Evolutionary conservation across 1,140 invertebrate species (phyloP).

Genomic region (Macrotrachela quadricornifera): DNA sequence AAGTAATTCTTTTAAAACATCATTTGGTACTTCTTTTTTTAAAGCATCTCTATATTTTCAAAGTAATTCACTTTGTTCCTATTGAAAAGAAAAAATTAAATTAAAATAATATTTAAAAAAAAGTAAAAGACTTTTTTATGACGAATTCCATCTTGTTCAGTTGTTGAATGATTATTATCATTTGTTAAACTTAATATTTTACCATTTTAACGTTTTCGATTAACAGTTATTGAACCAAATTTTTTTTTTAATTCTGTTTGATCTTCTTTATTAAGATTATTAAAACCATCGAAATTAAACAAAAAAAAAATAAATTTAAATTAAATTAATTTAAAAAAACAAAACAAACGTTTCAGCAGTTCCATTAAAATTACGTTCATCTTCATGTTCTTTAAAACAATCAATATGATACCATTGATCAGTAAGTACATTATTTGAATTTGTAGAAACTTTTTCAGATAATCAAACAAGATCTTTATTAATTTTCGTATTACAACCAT

Average conservation of each 20-base stretch:
- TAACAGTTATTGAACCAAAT: not conserved
- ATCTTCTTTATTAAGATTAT: conserved; percentile 47
- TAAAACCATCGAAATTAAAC: not conserved
- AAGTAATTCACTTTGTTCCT: conserved; percentile 55
- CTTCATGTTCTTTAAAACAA: conserved; percentile 60
- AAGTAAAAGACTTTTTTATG: not conserved
- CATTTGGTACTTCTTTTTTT: conserved; percentile 22
- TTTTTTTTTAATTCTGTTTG: conserved; percentile 18
- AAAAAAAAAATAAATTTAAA: no score
- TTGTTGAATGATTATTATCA: no score
- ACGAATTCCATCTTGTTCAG: conserved; percentile 13
- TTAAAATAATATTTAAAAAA: no score
- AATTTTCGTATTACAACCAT: conserved; percentile 65
- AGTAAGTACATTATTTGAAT: no score
- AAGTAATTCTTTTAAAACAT: conserved; percentile 40
- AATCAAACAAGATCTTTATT: conserved; percentile 35
- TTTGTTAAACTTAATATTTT: conserved; percentile 20
- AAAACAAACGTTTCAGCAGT: not conserved
- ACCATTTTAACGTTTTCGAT: conserved; percentile 19
- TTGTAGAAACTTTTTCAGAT: not conserved
- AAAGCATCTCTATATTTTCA: conserved; percentile 46
- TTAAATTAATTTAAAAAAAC: no score
- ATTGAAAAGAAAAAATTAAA: no score
- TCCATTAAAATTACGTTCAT: conserved; percentile 47
- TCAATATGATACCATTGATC: conserved; percentile 67